phyloP scores from a whole-genome alignment of 2,888 invertebrate genomes.

The Drosophila melanosoma region DNA sequence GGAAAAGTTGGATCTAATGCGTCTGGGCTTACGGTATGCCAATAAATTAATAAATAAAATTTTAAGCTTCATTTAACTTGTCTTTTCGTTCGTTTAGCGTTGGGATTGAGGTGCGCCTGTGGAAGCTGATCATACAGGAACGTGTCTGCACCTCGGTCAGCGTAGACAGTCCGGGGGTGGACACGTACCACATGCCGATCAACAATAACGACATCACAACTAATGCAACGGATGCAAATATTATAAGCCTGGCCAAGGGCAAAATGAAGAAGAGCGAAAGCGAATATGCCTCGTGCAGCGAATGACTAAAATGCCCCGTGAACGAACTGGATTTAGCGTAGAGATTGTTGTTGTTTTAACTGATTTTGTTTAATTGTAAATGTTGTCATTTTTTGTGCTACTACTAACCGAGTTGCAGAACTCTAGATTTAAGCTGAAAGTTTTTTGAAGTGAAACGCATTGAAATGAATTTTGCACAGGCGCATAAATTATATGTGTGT shows the following conservation, averaged over 20 bases:
- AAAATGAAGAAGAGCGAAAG: conserved; percentile 78
- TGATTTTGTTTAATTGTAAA: conserved; percentile 67
- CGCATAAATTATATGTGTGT: conserved; percentile 21
- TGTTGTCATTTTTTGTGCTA: conserved; percentile 57
- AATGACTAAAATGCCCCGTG: conserved; percentile 59
- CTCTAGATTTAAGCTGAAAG: conserved; percentile 45
- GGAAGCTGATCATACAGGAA: conserved; percentile 90
- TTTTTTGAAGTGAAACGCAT: conserved; percentile 19
- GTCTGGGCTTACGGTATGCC: conserved; percentile 90
- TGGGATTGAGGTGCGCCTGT: conserved; percentile 93
- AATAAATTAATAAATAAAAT: neutral
- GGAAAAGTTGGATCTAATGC: conserved; percentile 92
- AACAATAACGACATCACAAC: conserved; percentile 67
- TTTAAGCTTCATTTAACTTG: neutral
- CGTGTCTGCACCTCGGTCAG: conserved; percentile 65
- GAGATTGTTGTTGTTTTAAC: conserved; percentile 61
- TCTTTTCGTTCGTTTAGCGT: conserved; percentile 74
- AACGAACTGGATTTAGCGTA: conserved; percentile 29
- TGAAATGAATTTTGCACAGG: conserved; percentile 21
- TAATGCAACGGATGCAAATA: conserved; percentile 49
- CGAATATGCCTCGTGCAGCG: conserved; percentile 84
- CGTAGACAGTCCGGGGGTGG: conserved; percentile 57
- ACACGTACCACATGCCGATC: conserved; percentile 55
- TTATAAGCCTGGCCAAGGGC: conserved; percentile 49
- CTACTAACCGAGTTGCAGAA: conserved; percentile 40